A percentile compares a stretch with the other conserved stretches of the same genome.
These are phyloP conservation scores for Gastrophysa polygoni DNA, from an alignment of 2,888 invertebrate species.

Conservation along the genomic window DNA sequence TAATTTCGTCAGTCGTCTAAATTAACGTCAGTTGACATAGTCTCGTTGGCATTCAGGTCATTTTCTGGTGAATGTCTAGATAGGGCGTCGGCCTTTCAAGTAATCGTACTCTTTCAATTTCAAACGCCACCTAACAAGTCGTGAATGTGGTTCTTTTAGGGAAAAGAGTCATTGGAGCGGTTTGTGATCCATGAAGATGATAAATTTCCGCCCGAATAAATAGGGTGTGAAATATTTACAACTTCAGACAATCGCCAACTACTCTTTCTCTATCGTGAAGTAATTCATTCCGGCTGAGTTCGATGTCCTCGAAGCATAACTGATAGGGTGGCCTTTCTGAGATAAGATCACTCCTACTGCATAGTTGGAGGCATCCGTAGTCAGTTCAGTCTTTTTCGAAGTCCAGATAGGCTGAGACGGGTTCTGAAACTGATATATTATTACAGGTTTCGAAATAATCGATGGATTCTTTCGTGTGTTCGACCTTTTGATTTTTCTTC, in stretches of 20 bases:
- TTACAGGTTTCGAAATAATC: constrained; percentile 13
- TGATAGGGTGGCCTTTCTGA: constrained; percentile 18
- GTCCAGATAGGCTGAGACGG: constrained; percentile 12
- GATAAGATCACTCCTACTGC: constrained; percentile 11
- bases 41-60: not conserved
- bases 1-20: too few relatives aligned
- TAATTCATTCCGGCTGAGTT: constrained; percentile 12
- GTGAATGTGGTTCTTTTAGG: constrained; percentile 31
- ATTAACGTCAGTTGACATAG: not conserved
- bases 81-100: not conserved
- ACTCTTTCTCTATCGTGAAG: not conserved
- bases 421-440: not conserved
- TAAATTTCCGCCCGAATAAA: not conserved
- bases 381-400: constrained; percentile 10
- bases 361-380: constrained; percentile 17
- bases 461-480: constrained; percentile 9
- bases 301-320: constrained; percentile 13
- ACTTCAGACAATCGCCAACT: not conserved
- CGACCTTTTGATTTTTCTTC: constrained; percentile 31
- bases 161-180: constrained; percentile 8
- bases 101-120: constrained; percentile 28
- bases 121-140: constrained; percentile 26
- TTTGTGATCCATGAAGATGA: not conserved
- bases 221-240: not conserved
- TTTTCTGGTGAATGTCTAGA: too few relatives aligned